Evolutionary conservation across 2,113 vertebrate genomes (phyloP).

Genomic region (Zosterops borbonicus): DNA sequence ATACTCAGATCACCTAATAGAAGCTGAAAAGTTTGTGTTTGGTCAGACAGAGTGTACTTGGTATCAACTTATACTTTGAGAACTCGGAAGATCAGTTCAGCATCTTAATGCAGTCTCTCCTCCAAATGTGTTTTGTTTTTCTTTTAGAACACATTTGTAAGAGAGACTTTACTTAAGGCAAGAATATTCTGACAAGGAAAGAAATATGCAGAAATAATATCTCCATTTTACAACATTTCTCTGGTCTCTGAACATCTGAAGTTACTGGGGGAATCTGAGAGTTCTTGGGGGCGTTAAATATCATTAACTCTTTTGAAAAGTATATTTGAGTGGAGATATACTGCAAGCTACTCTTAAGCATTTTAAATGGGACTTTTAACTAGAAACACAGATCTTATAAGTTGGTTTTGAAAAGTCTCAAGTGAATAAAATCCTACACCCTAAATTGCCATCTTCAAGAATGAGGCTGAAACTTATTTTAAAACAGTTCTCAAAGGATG

Average conservation of each 20-base stretch:
- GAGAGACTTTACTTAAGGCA: neutral
- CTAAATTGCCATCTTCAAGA: neutral
- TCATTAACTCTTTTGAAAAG: neutral
- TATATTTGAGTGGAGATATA: neutral
- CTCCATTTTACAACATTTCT: neutral
- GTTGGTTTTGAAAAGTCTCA: neutral
- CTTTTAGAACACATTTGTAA: neutral
- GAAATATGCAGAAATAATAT: neutral
- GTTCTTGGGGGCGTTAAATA: rapidly evolving
- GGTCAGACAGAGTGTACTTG: neutral
- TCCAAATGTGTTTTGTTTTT: neutral
- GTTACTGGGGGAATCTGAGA: neutral
- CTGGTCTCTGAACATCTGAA: neutral
- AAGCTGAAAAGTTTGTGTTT: neutral
- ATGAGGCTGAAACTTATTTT: neutral
- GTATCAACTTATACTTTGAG: neutral
- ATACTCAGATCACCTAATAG: neutral
- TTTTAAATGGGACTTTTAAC: neutral
- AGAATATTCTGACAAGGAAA: neutral
- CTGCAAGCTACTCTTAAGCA: neutral
- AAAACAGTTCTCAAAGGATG: neutral
- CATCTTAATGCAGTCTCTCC: neutral
- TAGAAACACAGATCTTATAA: neutral
- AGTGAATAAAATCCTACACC: neutral
- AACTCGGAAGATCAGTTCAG: neutral